Evolutionary conservation across 1,140 invertebrate genomes (phyloP).

Genomic region (Hesperophylax magnus): DNA sequence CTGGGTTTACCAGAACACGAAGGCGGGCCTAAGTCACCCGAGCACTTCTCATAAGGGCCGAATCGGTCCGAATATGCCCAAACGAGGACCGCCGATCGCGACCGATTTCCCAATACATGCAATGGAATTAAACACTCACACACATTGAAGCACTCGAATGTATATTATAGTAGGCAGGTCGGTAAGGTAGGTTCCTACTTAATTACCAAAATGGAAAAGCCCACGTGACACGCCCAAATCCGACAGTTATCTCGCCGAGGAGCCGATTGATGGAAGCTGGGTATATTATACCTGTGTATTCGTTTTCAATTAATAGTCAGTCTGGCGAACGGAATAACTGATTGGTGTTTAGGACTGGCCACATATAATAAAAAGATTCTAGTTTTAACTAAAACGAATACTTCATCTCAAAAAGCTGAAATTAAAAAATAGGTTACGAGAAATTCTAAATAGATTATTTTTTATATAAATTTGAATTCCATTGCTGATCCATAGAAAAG

Average conservation of each 20-base stretch:
- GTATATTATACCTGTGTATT: no score
- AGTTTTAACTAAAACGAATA: no score
- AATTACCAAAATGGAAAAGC: slow-evolving; percentile 20
- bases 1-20: background rate
- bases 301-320: background rate
- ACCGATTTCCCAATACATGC: background rate
- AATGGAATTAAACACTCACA: background rate
- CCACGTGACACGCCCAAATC: slow-evolving; percentile 7
- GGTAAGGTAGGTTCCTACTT: background rate
- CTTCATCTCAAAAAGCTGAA: no score
- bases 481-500: no score
- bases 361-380: no score
- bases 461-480: no score
- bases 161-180: no score
- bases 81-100: slow-evolving; percentile 3
- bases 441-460: no score
- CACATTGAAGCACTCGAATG: no score
- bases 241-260: background rate
- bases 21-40: background rate
- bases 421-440: no score
- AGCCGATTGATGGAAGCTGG: background rate
- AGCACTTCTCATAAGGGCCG: slow-evolving; percentile 20
- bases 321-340: no score
- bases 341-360: no score
- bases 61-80: slow-evolving; percentile 16